These are phyloP conservation scores for Antheraea mylitta DNA, from an alignment of 1,140 invertebrate genomes.

Conservation along the genomic window DNA sequence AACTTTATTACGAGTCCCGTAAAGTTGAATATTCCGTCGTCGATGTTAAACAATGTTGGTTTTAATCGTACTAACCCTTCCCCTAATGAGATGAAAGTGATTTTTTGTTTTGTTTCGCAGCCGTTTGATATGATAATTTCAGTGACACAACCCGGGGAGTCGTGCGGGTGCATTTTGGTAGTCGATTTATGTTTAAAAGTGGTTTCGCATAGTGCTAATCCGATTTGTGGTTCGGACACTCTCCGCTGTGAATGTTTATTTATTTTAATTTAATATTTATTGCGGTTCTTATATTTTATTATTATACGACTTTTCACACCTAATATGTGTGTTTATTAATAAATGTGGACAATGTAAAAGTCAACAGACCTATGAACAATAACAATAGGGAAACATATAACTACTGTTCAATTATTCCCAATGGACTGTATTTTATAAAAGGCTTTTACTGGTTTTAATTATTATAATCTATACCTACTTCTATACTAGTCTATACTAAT, in stretches of 20 bases:
- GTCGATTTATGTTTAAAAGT: conserved; percentile 21
- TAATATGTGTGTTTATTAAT: no score
- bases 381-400: no score
- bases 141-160: conserved; percentile 59
- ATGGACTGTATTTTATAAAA: no score
- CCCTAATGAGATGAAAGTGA: conserved; percentile 66
- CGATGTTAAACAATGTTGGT: conserved; percentile 7
- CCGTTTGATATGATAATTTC: conserved; percentile 75
- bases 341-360: no score
- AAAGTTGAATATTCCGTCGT: conserved; percentile 34
- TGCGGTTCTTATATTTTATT: background rate
- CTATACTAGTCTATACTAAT: no score
- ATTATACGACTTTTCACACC: background rate
- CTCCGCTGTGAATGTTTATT: background rate
- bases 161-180: conserved; percentile 58
- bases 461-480: no score
- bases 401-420: no score
- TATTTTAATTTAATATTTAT: background rate
- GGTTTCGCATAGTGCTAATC: conserved; percentile 17
- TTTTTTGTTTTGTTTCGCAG: conserved; percentile 60
- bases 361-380: no score
- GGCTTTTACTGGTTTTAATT: no score
- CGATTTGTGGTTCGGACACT: conserved; percentile 11
- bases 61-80: conserved; percentile 48
- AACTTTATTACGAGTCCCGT: conserved; percentile 16